Evolutionary conservation across 2,888 invertebrate genomes (phyloP), one percentile per base, ranked within the genome.

Genomic region (Unio pictorum): DNA sequence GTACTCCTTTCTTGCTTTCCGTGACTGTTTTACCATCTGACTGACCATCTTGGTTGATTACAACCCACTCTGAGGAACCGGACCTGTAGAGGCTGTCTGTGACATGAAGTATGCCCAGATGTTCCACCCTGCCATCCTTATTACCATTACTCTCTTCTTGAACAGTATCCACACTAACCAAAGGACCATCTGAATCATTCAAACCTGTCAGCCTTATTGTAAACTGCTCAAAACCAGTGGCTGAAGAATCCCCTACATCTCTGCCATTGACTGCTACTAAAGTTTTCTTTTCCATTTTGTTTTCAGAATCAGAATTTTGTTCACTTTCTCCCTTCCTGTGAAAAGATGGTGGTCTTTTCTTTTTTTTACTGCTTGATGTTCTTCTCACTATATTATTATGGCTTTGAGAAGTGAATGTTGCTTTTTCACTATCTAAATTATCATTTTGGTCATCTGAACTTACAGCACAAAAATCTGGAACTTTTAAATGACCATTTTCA

Each of bases 141-240:
- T 60, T 60, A 64, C 65, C 65, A 59, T 76, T 66, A 61, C 67
- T 58, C 30, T 62, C 59, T 61, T 62, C 74, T 68, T 74, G 73
- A n/a, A 45, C 45, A 45, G 45, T 45, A 45, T 45, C 45, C 45
- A 45, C 45, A 45, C 45, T 45, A 45, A 45, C 45, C 45, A 45
- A 2, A 45, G 45, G 8, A 45, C 45, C 45, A 15, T 45, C 45
- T 11, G 45, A 15, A 45, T 11, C 45, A 45, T 1, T 45, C 45
- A 45, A 45, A 11, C 45, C 45, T 45, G 45, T 45, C 45, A 45
- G 15, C 15, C 45, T 45, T 45, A 45, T 11, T 15, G 45, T 45
- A 15, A 45, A 45, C 15, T 45, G 45, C 45, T 45, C 45, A 45
- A 11, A 45, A 45, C 15, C 45, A 45, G 45, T 63, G 8, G 71